A percentile compares a stretch with the other conserved stretches of the same genome.
Evolutionary conservation across 92 coral and sea anemone species (phyloP).

Genomic region (Phenganax stokvisi): DNA sequence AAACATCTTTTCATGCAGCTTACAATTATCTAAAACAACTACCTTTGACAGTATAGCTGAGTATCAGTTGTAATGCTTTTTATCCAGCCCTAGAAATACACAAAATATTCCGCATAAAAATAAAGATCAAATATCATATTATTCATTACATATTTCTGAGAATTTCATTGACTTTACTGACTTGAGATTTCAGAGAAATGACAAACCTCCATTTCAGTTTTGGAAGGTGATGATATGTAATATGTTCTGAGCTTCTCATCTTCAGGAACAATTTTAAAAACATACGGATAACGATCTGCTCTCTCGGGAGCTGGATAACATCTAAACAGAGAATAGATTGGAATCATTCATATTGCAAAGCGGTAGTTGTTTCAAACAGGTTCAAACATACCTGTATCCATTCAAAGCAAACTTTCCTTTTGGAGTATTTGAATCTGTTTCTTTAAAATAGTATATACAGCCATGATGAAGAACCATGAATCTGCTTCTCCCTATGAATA

Average conservation of each 20-base stretch:
- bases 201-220: constrained; percentile 71
- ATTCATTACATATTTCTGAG: neutral
- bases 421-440: constrained; percentile 59
- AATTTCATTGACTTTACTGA: neutral
- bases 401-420: constrained; percentile 84
- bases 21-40: neutral
- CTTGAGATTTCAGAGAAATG: neutral
- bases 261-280: constrained; percentile 65
- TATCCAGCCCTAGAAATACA: constrained; percentile 25
- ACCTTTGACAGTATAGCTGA: constrained; percentile 16
- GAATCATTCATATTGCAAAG: too few species aligned
- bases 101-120: neutral
- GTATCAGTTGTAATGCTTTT: constrained; percentile 7
- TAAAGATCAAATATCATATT: neutral
- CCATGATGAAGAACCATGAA: constrained; percentile 87
- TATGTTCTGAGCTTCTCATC: constrained; percentile 81
- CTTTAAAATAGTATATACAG: constrained; percentile 71
- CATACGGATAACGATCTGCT: constrained; percentile 23
- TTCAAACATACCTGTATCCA: constrained; percentile 75
- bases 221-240: constrained; percentile 86
- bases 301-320: constrained; percentile 20
- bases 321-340: neutral
- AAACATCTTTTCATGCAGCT: neutral
- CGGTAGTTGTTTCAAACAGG: neutral
- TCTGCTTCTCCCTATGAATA: constrained; percentile 69